phyloP scores from a whole-genome alignment of 2,888 invertebrate species.

The Xanthia icteritia region DNA sequence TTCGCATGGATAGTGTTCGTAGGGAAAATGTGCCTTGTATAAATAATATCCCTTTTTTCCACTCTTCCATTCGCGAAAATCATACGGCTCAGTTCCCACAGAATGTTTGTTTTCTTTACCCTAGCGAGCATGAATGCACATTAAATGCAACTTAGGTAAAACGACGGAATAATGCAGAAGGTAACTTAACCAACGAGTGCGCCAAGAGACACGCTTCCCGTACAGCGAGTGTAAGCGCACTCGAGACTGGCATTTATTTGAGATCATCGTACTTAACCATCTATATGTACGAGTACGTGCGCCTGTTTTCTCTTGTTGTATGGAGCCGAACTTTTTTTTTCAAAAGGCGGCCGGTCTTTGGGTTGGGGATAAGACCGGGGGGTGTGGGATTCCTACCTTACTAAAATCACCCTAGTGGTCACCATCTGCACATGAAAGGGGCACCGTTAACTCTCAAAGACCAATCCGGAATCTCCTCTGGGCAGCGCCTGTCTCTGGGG shows the following conservation, averaged over 20 bases:
- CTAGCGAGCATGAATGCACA: constrained; percentile 12
- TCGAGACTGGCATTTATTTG: background rate
- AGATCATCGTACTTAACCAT: background rate
- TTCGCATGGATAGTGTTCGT: background rate
- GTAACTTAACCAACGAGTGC: fast-evolving
- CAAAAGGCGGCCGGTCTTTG: too few species aligned
- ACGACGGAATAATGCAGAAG: background rate
- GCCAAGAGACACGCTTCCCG: background rate
- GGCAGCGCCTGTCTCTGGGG: too few species aligned
- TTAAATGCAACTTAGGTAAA: constrained; percentile 14
- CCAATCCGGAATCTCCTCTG: too few species aligned
- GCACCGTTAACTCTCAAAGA: too few species aligned
- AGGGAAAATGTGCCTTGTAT: background rate
- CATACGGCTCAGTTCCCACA: constrained; percentile 3
- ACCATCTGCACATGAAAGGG: too few species aligned
- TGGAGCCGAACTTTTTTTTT: too few species aligned
- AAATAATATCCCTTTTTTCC: constrained; percentile 1
- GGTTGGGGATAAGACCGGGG: too few species aligned
- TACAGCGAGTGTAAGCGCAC: background rate
- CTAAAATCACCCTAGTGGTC: too few species aligned
- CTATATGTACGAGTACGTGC: background rate
- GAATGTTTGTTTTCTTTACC: constrained; percentile 29
- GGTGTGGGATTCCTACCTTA: too few species aligned
- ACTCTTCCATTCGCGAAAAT: background rate
- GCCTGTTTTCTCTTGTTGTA: background rate